Evolutionary conservation across 1,140 invertebrate genomes (phyloP), one percentile per base, ranked within the genome.

Genomic region (Agrypnia vestita): DNA sequence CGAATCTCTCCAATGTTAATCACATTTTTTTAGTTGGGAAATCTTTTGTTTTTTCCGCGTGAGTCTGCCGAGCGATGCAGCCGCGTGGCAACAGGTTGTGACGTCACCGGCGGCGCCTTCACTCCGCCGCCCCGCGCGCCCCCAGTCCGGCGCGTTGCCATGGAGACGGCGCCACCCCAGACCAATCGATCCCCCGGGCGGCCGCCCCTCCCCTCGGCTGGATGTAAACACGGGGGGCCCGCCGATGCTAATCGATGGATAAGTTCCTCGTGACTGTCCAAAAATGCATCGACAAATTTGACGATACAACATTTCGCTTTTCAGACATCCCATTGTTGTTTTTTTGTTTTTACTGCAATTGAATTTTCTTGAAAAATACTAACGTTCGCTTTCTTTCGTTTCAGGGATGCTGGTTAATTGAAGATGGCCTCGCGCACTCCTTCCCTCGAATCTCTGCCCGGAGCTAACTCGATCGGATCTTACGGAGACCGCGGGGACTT

Each of bases 391-490:
- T 82, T 84, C 73, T 85, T 17, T 89, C 85, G 85, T 89, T 89
- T 13, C 88, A 90, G 89, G 89, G 89, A 90, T 90, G 89, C 88
- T 87, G 89, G 89, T 89, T 88, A 88, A 88, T 87, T 90, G 89
- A 90, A 90, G 88, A 90, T 90, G 89, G 89, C 89, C 88, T 89
- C 89, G 87, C 88, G 89, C 88, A 96, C 96, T 91, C 95, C 95
- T 87, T 97, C 96, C 89, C 91, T 96, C 91, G 95, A 97, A 92
- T 96, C 95, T 90, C 91, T 95, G 89, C 93, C 93, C 86, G 95
- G 95, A 93, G 94, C 94, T 88, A 96, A 95, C 91, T 96, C 95
- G 86, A 93, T 96, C 89, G 95, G 95, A 91, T 96, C 95, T 84
- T 92, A 93, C 82, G 91, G 93, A 84, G 94, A 95, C 87, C 91